Base-by-base conservation (phyloP, 2,797 vertebrate genomes). In the Pipistrellus kuhlii region DNA sequence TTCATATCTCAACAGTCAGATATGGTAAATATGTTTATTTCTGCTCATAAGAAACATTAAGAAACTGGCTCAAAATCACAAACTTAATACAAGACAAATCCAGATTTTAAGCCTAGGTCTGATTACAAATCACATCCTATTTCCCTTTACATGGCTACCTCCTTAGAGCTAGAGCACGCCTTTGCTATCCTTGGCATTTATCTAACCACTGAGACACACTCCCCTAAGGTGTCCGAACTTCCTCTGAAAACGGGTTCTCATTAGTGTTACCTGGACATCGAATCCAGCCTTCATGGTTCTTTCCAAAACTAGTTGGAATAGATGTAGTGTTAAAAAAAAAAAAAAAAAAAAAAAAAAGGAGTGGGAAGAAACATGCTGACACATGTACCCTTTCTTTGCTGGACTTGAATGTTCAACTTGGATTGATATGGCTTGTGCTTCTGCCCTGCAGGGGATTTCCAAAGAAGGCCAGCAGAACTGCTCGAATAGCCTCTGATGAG, bases 401-500 rank as follows among this genome's bases (percentile, higher is more conserved):
- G 66, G 75, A 46, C 46, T 64, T 57, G 18, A 17, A 27, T 21
- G 41, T 77, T 48, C 23, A 55, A n/a, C 30, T 85, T 72, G 48
- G 66, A 73, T 77, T 62, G 62, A 9, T 44, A 20, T 35, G 78
- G n/a, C 62, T 72, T 88, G 41, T 85, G 88, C 71, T 97, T 86
- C 91, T 96, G 13, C 93, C 97, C 97, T 96, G 18, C 96, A 99
- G 98, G 73, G 98, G 98, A 21, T 98, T 98, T 97, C 98, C 98
- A 27, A 98, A 98, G 97, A 98, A 98, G 97, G 97, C 98, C 90
- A 97, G 97, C 81, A 98, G 99, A 94, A 99, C 99, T 8, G 98
- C 99, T 30, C 98, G 99, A 51, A 93, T 98, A 88, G 98, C 99
- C 90, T 99, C 99, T 1, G 99, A 99, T 96, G 99, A 99, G 1